A percentile compares a stretch with the other conserved stretches of the same genome.
These are phyloP conservation scores for Pinna nobilis DNA, from an alignment of 1,140 invertebrate species.

Conservation along the genomic window DNA sequence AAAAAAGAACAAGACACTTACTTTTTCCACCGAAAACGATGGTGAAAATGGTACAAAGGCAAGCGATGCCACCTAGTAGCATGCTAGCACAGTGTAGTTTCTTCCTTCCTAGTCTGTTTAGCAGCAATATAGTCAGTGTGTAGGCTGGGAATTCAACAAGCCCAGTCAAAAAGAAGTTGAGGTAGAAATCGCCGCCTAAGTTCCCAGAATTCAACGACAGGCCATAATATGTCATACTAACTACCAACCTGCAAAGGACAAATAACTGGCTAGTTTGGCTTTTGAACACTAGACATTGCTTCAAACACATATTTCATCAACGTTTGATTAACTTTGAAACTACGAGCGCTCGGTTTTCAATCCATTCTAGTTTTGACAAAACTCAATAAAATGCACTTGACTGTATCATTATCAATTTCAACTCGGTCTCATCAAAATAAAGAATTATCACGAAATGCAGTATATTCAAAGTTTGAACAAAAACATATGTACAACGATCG, in stretches of 20 bases:
- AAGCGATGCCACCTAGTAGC: constrained; percentile 60
- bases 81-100: constrained; percentile 56
- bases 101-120: constrained; percentile 58
- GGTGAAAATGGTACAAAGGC: constrained; percentile 58
- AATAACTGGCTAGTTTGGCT: neutral
- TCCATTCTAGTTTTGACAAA: no score
- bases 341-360: no score
- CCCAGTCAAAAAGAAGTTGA: constrained; percentile 74
- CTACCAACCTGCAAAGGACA: constrained; percentile 51
- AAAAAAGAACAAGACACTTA: constrained; percentile 32
- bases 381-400: no score
- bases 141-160: constrained; percentile 84
- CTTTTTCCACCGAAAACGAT: constrained; percentile 53
- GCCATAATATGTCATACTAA: constrained; percentile 63
- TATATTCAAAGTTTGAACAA: neutral
- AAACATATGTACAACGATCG: neutral
- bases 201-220: constrained; percentile 77
- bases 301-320: no score
- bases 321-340: no score
- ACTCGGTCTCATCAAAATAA: no score
- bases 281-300: no score
- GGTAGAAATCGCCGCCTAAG: constrained; percentile 66
- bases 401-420: no score
- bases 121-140: constrained; percentile 52
- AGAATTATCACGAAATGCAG: neutral